These are phyloP conservation scores for Allobates femoralis DNA, from an alignment of 2,797 vertebrate genomes.

Conservation along the genomic window DNA sequence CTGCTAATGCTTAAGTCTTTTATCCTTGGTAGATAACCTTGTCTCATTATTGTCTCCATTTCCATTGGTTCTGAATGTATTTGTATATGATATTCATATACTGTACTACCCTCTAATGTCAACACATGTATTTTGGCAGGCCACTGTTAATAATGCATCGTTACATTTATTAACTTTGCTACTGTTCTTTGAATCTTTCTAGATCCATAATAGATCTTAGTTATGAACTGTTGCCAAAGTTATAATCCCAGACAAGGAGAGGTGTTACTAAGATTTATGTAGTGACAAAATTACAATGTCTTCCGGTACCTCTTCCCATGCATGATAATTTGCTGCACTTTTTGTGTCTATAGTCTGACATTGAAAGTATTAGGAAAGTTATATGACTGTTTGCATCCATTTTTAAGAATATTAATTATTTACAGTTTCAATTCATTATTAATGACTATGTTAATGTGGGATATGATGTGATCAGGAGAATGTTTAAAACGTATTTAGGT, in stretches of 20 bases:
- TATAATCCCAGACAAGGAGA: slow-evolving; percentile 44
- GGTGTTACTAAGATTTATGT: slow-evolving; percentile 48
- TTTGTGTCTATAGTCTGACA: slow-evolving; percentile 13
- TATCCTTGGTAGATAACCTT: not conserved
- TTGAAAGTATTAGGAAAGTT: slow-evolving; percentile 25
- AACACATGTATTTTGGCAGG: slow-evolving; percentile 25
- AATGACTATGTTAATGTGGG: not conserved
- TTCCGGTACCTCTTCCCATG: slow-evolving; percentile 16
- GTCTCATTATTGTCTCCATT: not conserved
- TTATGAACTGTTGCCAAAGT: slow-evolving; percentile 43
- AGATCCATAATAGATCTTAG: slow-evolving; percentile 31
- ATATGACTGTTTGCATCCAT: not conserved
- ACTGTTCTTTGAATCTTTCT: slow-evolving; percentile 37
- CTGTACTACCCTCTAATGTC: slow-evolving; percentile 8
- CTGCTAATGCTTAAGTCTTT: not conserved
- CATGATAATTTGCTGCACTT: slow-evolving; percentile 30
- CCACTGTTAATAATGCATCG: slow-evolving; percentile 17
- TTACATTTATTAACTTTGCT: slow-evolving; percentile 44
- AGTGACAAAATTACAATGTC: slow-evolving; percentile 6
- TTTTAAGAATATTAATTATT: not conserved
- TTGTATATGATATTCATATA: slow-evolving; percentile 30
- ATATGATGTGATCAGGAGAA: not conserved
- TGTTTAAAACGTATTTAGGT: not conserved
- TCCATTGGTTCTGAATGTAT: not conserved
- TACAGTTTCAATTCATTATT: not conserved